These are phyloP conservation scores for Tigriopus japonicus DNA, from an alignment of 1,140 invertebrate genomes.

Conservation along the genomic window DNA sequence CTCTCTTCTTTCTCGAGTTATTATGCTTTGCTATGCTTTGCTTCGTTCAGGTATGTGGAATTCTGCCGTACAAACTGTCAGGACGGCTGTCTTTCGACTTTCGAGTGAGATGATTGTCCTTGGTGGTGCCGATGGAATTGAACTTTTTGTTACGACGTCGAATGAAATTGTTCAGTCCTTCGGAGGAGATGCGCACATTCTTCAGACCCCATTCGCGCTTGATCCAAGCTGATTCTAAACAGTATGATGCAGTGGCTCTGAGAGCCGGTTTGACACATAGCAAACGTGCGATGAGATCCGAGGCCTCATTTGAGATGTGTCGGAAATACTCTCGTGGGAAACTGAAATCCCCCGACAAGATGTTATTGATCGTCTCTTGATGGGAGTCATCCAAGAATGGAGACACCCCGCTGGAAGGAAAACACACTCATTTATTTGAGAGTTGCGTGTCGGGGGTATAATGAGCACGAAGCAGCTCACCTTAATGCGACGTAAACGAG, in stretches of 20 bases:
- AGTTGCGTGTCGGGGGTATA: constrained; percentile 19
- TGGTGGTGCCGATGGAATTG: background rate
- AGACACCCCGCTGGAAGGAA: constrained; percentile 41
- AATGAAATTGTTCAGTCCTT: background rate
- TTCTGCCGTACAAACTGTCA: too few species aligned
- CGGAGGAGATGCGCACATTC: background rate
- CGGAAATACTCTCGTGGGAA: constrained; percentile 61
- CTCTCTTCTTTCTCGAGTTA: too few species aligned
- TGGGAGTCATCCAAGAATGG: constrained; percentile 62
- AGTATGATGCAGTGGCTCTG: constrained; percentile 32
- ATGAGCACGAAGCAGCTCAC: constrained; percentile 20
- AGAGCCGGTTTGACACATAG: constrained; percentile 38
- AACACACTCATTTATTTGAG: constrained; percentile 24
- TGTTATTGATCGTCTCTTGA: constrained; percentile 62
- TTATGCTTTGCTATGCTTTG: too few species aligned
- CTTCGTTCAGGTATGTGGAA: too few species aligned
- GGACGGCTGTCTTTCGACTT: too few species aligned
- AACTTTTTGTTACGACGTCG: constrained; percentile 5
- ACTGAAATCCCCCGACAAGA: constrained; percentile 57
- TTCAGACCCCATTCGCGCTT: constrained; percentile 5
- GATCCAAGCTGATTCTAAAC: constrained; percentile 36
- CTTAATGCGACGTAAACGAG: constrained; percentile 57
- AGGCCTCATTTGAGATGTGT: constrained; percentile 44
- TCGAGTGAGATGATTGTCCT: too few species aligned
- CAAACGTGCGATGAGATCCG: constrained; percentile 41